Evolutionary conservation across 1,140 invertebrate genomes (phyloP).

Genomic region (Danaus melanippus): DNA sequence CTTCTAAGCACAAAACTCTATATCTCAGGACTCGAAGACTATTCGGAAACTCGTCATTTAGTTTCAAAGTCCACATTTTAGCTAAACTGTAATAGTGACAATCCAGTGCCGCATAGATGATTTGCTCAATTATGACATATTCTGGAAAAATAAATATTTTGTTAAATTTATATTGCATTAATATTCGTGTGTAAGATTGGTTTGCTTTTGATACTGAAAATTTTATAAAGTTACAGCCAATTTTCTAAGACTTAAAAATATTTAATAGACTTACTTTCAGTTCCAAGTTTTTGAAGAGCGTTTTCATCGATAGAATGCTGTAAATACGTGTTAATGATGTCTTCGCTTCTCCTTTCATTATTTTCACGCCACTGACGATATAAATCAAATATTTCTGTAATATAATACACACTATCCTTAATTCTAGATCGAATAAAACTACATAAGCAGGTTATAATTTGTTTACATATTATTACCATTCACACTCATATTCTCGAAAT

Average conservation of each 20-base stretch:
- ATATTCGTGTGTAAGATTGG: background rate
- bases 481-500: constrained; percentile 30
- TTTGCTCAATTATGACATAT: constrained; percentile 79
- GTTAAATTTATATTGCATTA: background rate
- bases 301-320: constrained; percentile 77
- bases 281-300: constrained; percentile 86
- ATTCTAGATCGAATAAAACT: background rate
- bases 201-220: no score
- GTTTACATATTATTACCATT: constrained; percentile 17
- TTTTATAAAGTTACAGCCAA: background rate
- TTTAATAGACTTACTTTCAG: constrained; percentile 83
- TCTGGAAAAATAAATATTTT: constrained; percentile 74
- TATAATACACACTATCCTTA: constrained; percentile 4
- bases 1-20: constrained; percentile 90
- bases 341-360: constrained; percentile 89
- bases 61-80: constrained; percentile 82
- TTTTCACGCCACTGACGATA: constrained; percentile 94
- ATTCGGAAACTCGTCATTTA: constrained; percentile 90
- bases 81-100: constrained; percentile 85
- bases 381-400: constrained; percentile 85
- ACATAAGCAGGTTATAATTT: background rate
- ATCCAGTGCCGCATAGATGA: constrained; percentile 93
- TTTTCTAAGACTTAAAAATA: background rate
- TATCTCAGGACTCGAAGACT: constrained; percentile 91
- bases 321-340: constrained; percentile 90